A percentile compares a stretch with the other conserved stretches of the same genome.
Conservation (phyloP, 2,113 vertebrate genomes). For the Phocoena sinus region DNA sequence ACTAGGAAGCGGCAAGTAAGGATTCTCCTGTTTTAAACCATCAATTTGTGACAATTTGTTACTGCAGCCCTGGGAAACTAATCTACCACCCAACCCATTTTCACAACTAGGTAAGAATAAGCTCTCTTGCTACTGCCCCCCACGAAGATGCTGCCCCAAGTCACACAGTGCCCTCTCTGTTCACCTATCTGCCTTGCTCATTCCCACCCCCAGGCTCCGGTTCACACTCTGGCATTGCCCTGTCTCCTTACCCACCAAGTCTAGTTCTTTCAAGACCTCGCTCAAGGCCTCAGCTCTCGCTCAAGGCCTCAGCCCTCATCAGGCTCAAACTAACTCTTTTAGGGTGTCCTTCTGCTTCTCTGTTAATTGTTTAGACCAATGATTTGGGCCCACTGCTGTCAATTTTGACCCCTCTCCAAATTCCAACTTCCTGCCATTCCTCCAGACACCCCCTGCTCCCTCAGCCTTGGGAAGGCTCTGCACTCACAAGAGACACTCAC, state of each 20-base stretch:
- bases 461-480: neutral
- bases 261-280: neutral
- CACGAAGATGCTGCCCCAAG: neutral
- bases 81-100: neutral
- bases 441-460: neutral
- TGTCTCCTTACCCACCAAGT: neutral
- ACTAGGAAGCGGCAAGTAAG: neutral
- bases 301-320: neutral
- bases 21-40: neutral
- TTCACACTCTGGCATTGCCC: neutral
- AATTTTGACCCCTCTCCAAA: neutral
- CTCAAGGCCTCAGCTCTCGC: neutral
- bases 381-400: neutral
- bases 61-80: neutral
- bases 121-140: neutral
- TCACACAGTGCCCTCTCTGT: neutral
- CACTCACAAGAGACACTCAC: neutral
- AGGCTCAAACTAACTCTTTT: neutral
- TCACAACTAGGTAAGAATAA: neutral
- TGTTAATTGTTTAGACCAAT: neutral
- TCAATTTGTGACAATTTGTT: neutral
- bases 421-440: neutral
- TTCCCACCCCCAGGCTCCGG: neutral
- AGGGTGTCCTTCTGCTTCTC: neutral
- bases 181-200: neutral